Conservation (phyloP, 1,140 invertebrate species). For the Diorhabda sublineata region DNA sequence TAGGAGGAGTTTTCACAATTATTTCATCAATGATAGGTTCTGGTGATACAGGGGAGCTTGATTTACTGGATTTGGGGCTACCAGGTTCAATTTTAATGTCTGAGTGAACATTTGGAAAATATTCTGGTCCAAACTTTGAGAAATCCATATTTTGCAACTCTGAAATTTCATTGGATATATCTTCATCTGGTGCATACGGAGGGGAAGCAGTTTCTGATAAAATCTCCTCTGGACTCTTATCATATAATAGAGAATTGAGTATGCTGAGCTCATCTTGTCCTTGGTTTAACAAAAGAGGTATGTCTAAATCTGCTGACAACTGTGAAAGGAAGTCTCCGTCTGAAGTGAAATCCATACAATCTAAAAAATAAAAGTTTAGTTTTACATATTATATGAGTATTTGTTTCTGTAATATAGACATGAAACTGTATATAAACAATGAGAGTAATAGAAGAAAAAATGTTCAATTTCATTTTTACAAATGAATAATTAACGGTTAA, state of each 20-base stretch:
- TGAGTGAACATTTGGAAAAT: slow-evolving; percentile 25
- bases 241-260: slow-evolving; percentile 39
- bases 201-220: slow-evolving; percentile 36
- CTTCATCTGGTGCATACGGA: slow-evolving; percentile 16
- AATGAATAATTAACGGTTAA: too few species aligned
- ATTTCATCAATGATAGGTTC: slow-evolving; percentile 33
- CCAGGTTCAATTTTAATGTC: slow-evolving; percentile 30
- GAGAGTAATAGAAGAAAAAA: too few species aligned
- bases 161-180: slow-evolving; percentile 25
- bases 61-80: slow-evolving; percentile 14
- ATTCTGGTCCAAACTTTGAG: slow-evolving; percentile 25
- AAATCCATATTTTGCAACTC: slow-evolving; percentile 33
- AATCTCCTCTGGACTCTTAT: slow-evolving; percentile 40
- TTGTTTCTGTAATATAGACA: too few species aligned
- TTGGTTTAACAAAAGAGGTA: slow-evolving; percentile 39
- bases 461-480: too few species aligned
- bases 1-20: slow-evolving; percentile 27
- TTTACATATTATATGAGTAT: too few species aligned
- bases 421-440: too few species aligned
- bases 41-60: neutral
- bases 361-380: slow-evolving; percentile 20
- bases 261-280: slow-evolving; percentile 40
- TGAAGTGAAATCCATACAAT: slow-evolving; percentile 33
- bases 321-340: slow-evolving; percentile 43
- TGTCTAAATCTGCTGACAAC: slow-evolving; percentile 40